Base-by-base conservation (phyloP, 2,797 vertebrate species). In the Schizopygopsis pylzovi region DNA sequence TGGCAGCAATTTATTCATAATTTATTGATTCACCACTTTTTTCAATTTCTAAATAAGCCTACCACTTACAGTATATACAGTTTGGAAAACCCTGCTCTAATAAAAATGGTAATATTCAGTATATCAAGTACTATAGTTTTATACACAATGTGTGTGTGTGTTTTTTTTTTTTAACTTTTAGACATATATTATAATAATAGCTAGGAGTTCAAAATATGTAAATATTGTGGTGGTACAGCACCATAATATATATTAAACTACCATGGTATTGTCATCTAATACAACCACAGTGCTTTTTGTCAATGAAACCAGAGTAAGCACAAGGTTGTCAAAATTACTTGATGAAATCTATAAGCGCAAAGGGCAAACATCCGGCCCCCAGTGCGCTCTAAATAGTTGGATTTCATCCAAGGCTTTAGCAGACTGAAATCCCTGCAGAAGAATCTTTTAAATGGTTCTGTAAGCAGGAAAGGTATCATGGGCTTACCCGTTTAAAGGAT, bases 401-500 rank as follows among this genome's bases (percentile, higher is more conserved):
- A 72, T 79, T 79, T 87, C 6, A 1, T 83, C 65, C 78, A 61
- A 79, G 67, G 45, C 43, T 52, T 76, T 20, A 77, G n/a, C 54
- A 63, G 12, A 45, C 47, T 61, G 52, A 86, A 82, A 70, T 78
- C 79, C 72, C 72, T 39, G 56, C 70, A 70, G 39, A 70, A 59
- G 49, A 80, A 63, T 71, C 61, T 43, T 45, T 77, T n/a, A 86
- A 82, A 82, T 68, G 85, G 80, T 86, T 73, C 73, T 28, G 52
- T 87, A 70, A 78, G 81, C 81, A 87, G 52, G 45, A 78, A 47
- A n/a, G 65, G 81, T 71, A 78, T 87, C 75, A 72, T 28, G 43
- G 70, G 33, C 67, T 67, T 95, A 97, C 97, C 97, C 96, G 82
- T 95, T 95, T 75, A 94, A 91, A 81, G 96, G 97, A 93, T 97